Percentiles rank a stretch among this genome's conserved stretches.
These are phyloP conservation scores for Sisor rabdophorus DNA, from an alignment of 2,113 vertebrate genomes.

Conservation along the genomic window DNA sequence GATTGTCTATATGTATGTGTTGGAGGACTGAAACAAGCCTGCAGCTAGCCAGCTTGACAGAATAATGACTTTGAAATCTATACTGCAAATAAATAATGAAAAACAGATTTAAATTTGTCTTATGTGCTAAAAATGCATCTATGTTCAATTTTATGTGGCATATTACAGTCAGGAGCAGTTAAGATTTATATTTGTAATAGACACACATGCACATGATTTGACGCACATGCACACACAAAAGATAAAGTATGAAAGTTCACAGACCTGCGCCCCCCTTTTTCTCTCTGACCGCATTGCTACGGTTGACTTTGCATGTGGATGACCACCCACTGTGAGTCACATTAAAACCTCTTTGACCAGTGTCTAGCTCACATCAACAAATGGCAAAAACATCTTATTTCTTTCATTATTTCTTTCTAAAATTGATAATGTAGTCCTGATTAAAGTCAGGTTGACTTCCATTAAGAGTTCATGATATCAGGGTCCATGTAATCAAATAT, in stretches of 20 bases:
- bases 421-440: neutral
- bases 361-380: slow-evolving; percentile 29
- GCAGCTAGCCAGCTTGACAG: neutral
- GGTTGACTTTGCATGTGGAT: slow-evolving; percentile 42
- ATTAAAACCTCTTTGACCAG: slow-evolving; percentile 29
- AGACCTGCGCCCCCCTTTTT: slow-evolving; percentile 25
- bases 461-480: slow-evolving; percentile 8
- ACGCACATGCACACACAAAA: slow-evolving; percentile 28
- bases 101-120: slow-evolving; percentile 29
- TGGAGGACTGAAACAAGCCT: neutral
- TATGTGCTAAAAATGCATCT: slow-evolving; percentile 5
- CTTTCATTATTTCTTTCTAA: slow-evolving; percentile 19
- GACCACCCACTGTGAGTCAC: slow-evolving; percentile 50
- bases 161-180: slow-evolving; percentile 23
- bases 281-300: slow-evolving; percentile 24
- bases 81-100: slow-evolving; percentile 16
- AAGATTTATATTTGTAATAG: slow-evolving; percentile 18
- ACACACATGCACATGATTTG: slow-evolving; percentile 2
- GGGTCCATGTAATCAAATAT: slow-evolving; percentile 2
- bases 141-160: slow-evolving; percentile 22
- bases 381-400: slow-evolving; percentile 21
- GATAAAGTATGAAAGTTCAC: slow-evolving; percentile 42
- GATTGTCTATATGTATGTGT: slow-evolving; percentile 6
- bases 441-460: slow-evolving; percentile 22
- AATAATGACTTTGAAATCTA: slow-evolving; percentile 10